phyloP scores from a whole-genome alignment of 92 coral and sea anemone genomes.

The Diadumene lineata region DNA sequence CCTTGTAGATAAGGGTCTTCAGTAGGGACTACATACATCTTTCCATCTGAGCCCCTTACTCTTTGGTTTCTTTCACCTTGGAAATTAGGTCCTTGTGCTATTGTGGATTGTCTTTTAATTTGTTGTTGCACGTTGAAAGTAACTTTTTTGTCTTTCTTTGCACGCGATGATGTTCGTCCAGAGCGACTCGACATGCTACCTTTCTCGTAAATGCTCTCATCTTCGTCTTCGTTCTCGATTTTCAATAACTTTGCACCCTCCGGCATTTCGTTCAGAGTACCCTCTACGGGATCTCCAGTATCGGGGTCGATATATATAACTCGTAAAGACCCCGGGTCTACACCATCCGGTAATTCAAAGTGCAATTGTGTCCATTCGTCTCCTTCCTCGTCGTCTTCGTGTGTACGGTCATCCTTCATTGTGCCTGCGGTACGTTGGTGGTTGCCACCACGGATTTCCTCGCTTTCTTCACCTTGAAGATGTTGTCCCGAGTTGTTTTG shows the following conservation, averaged over 20 bases:
- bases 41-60: conserved; percentile 14
- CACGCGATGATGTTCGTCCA: background rate
- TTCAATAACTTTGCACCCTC: conserved; percentile 58
- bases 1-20: conserved; percentile 37
- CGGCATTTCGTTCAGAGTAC: conserved; percentile 59
- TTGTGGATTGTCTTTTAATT: background rate
- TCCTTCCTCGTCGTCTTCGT: background rate
- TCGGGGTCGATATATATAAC: conserved; percentile 68
- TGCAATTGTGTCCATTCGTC: background rate
- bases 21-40: conserved; percentile 35
- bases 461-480: background rate
- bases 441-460: background rate
- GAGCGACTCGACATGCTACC: background rate
- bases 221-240: conserved; percentile 38
- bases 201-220: conserved; percentile 2
- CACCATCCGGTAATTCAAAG: conserved; percentile 9
- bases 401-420: background rate
- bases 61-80: conserved; percentile 37
- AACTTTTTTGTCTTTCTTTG: conserved; percentile 23
- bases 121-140: conserved; percentile 17
- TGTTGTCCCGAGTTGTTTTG: background rate
- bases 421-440: background rate
- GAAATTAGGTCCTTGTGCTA: conserved; percentile 27
- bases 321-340: conserved; percentile 26
- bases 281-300: conserved; percentile 57